phyloP scores from a whole-genome alignment of 2,888 invertebrate species.

The Synergus laeviventris region DNA sequence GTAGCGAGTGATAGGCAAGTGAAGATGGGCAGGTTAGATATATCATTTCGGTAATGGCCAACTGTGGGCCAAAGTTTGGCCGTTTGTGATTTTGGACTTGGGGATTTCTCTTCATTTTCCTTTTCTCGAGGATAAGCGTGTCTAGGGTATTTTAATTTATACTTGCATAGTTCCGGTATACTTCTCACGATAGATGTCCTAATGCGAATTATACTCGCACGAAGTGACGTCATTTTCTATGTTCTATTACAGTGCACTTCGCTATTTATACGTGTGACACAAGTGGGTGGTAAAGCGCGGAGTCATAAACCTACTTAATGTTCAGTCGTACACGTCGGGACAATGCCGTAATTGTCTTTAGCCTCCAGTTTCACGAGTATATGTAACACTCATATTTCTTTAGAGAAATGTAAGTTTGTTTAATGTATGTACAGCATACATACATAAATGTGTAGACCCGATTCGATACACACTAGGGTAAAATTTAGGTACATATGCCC shows the following conservation, averaged over 20 bases:
- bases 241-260: conserved; percentile 4
- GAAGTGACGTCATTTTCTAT: conserved; percentile 46
- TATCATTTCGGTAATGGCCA: too few species aligned
- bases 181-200: conserved; percentile 10
- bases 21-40: too few species aligned
- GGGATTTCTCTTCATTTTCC: not conserved
- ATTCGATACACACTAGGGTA: not conserved
- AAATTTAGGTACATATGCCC: conserved; percentile 12
- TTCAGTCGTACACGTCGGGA: conserved; percentile 4
- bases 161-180: not conserved
- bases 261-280: conserved; percentile 31
- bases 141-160: not conserved
- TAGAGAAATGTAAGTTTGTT: too few species aligned
- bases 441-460: not conserved
- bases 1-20: too few species aligned
- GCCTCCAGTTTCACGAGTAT: conserved; percentile 10
- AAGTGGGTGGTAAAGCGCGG: conserved; percentile 27
- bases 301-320: conserved; percentile 29
- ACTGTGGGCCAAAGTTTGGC: too few species aligned
- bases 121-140: not conserved
- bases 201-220: conserved; percentile 50
- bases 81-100: too few species aligned
- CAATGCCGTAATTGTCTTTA: conserved; percentile 16
- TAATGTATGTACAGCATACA: not conserved
- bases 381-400: not conserved